Percentiles rank a stretch among this genome's conserved stretches.
Evolutionary conservation across 2,888 invertebrate species (phyloP).

Genomic region (Andrena camellia): DNA sequence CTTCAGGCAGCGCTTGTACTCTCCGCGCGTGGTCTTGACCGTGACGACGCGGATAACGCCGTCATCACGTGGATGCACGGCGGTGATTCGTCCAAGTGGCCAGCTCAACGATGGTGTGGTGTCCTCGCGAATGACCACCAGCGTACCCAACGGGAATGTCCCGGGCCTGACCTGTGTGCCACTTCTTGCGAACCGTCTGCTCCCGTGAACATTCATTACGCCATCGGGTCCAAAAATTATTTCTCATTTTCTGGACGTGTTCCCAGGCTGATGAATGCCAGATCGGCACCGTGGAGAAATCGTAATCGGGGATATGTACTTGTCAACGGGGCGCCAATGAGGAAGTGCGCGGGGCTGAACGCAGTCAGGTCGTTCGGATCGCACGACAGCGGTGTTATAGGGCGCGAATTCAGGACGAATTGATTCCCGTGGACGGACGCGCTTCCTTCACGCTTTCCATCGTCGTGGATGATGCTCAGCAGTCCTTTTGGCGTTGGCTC

Average conservation of each 20-base stretch:
- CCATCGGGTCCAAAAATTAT: constrained; percentile 1
- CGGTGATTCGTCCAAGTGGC: background rate
- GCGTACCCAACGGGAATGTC: background rate
- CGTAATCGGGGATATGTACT: background rate
- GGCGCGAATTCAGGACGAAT: background rate
- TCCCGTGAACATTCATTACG: background rate
- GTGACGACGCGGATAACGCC: background rate
- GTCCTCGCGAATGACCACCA: background rate
- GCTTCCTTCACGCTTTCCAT: no score
- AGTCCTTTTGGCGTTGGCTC: background rate
- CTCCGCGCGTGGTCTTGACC: background rate
- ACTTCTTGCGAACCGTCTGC: background rate
- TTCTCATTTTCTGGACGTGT: background rate
- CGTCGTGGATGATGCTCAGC: background rate
- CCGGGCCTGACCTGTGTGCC: background rate
- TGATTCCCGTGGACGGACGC: no score
- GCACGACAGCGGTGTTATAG: background rate
- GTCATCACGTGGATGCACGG: background rate
- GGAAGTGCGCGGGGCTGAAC: background rate
- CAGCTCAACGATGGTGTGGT: constrained; percentile 1
- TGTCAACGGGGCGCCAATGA: background rate
- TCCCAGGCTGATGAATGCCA: background rate
- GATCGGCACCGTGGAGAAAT: background rate
- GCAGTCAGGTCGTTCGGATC: background rate
- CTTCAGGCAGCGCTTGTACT: background rate